Conservation (phyloP, 2,797 vertebrate species). For the Protonibea diacanthus region DNA sequence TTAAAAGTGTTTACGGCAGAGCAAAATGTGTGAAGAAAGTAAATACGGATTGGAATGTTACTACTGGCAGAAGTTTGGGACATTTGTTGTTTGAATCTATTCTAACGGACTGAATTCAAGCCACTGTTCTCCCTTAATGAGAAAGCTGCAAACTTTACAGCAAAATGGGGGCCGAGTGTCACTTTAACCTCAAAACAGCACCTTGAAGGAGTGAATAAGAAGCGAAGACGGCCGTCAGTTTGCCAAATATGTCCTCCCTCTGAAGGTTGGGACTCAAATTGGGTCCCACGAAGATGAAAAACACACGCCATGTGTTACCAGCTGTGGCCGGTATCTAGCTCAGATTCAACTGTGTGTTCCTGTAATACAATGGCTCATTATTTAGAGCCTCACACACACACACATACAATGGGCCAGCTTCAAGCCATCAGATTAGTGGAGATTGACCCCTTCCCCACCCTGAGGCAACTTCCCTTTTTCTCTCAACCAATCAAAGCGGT, state of each 20-base stretch:
- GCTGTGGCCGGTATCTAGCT: constrained; percentile 67
- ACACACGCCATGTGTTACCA: constrained; percentile 68
- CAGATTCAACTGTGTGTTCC: constrained; percentile 70
- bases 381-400: constrained; percentile 63
- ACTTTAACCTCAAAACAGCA: constrained; percentile 25
- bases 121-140: neutral
- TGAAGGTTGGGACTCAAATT: constrained; percentile 40
- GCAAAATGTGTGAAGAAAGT: neutral
- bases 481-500: constrained; percentile 77
- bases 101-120: neutral
- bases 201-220: constrained; percentile 25
- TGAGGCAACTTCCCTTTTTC: constrained; percentile 69
- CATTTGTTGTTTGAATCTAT: constrained; percentile 1
- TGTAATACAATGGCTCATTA: constrained; percentile 85
- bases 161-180: neutral
- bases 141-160: neutral
- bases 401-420: constrained; percentile 73
- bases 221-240: constrained; percentile 7
- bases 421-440: constrained; percentile 79
- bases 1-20: neutral
- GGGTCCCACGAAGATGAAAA: constrained; percentile 49
- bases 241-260: constrained; percentile 17
- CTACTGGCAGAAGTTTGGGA: neutral
- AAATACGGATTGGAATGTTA: neutral
- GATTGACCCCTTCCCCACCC: constrained; percentile 79